Conservation (phyloP, 1,140 invertebrate species). For the Sesamia nonagrioides region DNA sequence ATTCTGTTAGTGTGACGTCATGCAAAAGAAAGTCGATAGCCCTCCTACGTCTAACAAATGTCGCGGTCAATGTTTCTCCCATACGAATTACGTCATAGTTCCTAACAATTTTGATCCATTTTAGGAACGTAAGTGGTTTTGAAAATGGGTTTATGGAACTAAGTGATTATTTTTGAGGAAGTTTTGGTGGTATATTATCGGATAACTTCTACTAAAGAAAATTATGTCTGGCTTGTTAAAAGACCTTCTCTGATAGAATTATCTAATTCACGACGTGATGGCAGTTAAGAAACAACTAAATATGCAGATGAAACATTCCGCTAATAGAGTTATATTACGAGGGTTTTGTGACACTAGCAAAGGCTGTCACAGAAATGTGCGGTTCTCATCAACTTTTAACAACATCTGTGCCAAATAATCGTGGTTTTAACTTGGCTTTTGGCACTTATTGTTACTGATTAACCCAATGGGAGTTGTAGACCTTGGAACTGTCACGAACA, state of each 20-base stretch:
- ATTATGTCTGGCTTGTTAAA: no score
- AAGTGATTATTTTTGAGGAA: neutral
- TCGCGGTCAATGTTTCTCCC: slow-evolving; percentile 21
- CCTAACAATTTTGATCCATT: neutral
- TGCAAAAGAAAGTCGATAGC: slow-evolving; percentile 17
- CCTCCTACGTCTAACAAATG: slow-evolving; percentile 17
- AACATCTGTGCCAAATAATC: neutral
- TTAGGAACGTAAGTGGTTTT: neutral
- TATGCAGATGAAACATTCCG: no score
- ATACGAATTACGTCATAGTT: slow-evolving; percentile 10
- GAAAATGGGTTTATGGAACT: neutral
- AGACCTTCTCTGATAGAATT: no score
- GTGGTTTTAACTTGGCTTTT: neutral
- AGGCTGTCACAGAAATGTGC: neutral
- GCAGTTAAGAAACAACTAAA: no score
- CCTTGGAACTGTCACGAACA: neutral
- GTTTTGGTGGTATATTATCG: neutral
- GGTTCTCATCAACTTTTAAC: neutral
- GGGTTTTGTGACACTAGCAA: neutral
- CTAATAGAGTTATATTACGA: neutral
- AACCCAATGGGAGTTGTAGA: neutral
- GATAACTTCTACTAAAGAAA: no score
- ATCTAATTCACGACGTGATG: no score
- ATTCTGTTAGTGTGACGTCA: slow-evolving; percentile 14
- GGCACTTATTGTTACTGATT: neutral